Conservation (phyloP, 2,888 invertebrate species). For the Macropis europaea region DNA sequence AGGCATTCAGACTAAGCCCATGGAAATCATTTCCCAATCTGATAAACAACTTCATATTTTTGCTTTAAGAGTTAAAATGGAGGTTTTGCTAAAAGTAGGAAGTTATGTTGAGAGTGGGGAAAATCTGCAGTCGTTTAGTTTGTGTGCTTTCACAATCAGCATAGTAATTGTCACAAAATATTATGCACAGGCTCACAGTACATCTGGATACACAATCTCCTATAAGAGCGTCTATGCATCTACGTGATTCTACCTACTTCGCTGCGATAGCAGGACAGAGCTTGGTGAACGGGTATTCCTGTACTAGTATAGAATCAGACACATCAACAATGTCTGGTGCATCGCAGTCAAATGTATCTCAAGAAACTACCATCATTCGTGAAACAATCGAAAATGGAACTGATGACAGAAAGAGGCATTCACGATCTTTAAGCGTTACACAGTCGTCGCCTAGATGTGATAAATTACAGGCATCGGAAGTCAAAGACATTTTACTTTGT, state of each 20-base stretch:
- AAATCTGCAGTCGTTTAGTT: too few species aligned
- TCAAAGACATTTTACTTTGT: slow-evolving; percentile 92
- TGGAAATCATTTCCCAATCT: too few species aligned
- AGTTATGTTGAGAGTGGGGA: too few species aligned
- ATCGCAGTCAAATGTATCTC: slow-evolving; percentile 82
- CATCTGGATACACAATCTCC: slow-evolving; percentile 87
- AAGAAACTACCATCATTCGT: slow-evolving; percentile 83
- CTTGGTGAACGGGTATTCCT: slow-evolving; percentile 87
- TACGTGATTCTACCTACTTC: slow-evolving; percentile 88
- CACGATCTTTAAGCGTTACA: slow-evolving; percentile 83
- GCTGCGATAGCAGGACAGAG: slow-evolving; percentile 87
- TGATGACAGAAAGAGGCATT: slow-evolving; percentile 78
- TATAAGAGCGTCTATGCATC: slow-evolving; percentile 86
- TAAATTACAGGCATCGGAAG: slow-evolving; percentile 88
- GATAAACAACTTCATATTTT: too few species aligned
- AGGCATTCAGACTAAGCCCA: too few species aligned
- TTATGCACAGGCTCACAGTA: slow-evolving; percentile 83
- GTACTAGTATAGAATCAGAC: slow-evolving; percentile 89
- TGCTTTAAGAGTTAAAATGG: too few species aligned
- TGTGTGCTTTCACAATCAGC: too few species aligned
- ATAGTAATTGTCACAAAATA: slow-evolving; percentile 1
- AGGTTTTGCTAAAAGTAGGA: too few species aligned
- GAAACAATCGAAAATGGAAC: slow-evolving; percentile 76
- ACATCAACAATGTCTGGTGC: slow-evolving; percentile 86
- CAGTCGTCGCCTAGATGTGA: slow-evolving; percentile 84